These are phyloP conservation scores for Schizaphis graminum DNA, from an alignment of 2,888 invertebrate genomes.

Conservation along the genomic window DNA sequence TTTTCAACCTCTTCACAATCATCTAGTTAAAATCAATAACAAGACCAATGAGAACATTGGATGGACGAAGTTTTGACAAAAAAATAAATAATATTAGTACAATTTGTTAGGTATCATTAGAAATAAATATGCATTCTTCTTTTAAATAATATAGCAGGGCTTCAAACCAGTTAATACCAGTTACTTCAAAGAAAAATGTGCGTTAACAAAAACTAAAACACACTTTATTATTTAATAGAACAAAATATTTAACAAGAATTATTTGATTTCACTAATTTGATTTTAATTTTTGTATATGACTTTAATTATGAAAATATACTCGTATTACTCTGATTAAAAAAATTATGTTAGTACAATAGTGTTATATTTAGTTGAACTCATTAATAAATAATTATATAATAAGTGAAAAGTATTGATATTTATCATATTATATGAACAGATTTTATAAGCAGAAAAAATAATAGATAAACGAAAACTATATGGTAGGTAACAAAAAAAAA, in stretches of 20 bases:
- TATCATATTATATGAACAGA: neutral
- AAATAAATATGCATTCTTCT: neutral
- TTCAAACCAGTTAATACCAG: neutral
- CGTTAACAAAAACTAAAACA: neutral
- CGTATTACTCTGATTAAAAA: neutral
- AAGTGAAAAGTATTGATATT: neutral
- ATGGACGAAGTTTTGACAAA: conserved; percentile 1
- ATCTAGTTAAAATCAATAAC: neutral
- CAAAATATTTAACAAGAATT: neutral
- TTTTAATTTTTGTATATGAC: neutral
- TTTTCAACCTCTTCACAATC: conserved; percentile 35
- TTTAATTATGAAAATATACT: neutral
- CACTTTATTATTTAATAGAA: neutral
- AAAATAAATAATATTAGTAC: neutral
- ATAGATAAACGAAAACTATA: neutral
- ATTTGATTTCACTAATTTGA: neutral
- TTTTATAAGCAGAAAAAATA: neutral
- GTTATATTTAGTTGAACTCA: neutral
- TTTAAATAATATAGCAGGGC: neutral
- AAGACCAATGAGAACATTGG: conserved; percentile 40
- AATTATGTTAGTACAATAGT: neutral
- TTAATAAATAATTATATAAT: neutral
- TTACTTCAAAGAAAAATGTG: neutral
- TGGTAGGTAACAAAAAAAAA: neutral
- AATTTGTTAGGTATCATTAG: neutral